Conservation (phyloP, 1,140 invertebrate genomes). For the honey bee (Apis mellifera) region Amel_HAv3.1 CM009931.2:15688001-15688500, state of each 20-base stretch:
- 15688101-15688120: too few species aligned
- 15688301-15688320: not conserved
- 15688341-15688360: too few species aligned
- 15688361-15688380: constrained; percentile 33
- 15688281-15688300: not conserved
- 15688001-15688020: too few species aligned
- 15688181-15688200: not conserved
- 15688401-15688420: constrained; percentile 18
- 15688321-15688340: constrained; percentile 55
- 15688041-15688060: too few species aligned
- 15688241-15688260: not conserved
- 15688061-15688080: too few species aligned
- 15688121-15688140: too few species aligned
- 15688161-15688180: too few species aligned
- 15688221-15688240: not conserved
- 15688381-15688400: not conserved
- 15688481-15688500: not conserved
- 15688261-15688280: constrained; percentile 24
- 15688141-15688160: too few species aligned
- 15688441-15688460: not conserved
- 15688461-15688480: constrained; percentile 28
- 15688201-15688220: too few species aligned
- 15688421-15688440: constrained; percentile 17
- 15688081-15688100: too few species aligned
- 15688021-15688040: too few species aligned